Base-by-base conservation (phyloP, 2,888 invertebrate genomes). In the Protonemura montana region DNA sequence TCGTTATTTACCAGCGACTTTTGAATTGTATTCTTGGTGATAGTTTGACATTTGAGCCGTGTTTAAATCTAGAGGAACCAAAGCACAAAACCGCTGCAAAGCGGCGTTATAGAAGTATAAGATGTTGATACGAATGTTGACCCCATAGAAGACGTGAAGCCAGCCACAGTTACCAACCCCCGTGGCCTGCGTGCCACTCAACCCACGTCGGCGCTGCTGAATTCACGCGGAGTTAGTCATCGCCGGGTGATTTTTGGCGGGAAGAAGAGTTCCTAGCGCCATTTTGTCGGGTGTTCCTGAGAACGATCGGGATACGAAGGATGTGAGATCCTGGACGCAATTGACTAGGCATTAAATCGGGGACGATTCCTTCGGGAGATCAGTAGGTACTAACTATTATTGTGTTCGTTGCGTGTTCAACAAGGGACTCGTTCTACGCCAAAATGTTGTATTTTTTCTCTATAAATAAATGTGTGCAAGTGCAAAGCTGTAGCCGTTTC, bases 351-450 rank as follows among this genome's bases (percentile, higher is more conserved):
- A 7, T 59, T 59, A 59, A 21, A 59, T 21, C 59, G 59, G 21
- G 16, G 59, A 59, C 21, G 59, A 59, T 21, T 59, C 59, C 59
- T 10, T 59, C 59, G 59, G 59, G 59, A 59, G 59, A 59, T 59
- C 59, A 21, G 59, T 59, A 59, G 59, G 59, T 59, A 59, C 59
- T 59, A 59, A 59, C 59, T 59, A 59, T 6, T 78, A 78, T 26
- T 78, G 78, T 78, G 78, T 78, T 78, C 28, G 78, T 78, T 78
- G 28, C 78, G 28, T 78, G 78, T 78, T 78, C 78, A 78, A 78
- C 78, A 21, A 25, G 7, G 78, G 78, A 10, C 27, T 6, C 78
- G 78, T 78, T 78, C 78, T 10, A 27, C 16, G 78, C 78, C 28
- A n/a, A 28, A 21, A 78, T 27, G 78, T 78, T 78, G 78, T 78